Evolutionary conservation across 2,797 vertebrate species (phyloP).

Genomic region (Tokudaia tokunoshimensis): DNA sequence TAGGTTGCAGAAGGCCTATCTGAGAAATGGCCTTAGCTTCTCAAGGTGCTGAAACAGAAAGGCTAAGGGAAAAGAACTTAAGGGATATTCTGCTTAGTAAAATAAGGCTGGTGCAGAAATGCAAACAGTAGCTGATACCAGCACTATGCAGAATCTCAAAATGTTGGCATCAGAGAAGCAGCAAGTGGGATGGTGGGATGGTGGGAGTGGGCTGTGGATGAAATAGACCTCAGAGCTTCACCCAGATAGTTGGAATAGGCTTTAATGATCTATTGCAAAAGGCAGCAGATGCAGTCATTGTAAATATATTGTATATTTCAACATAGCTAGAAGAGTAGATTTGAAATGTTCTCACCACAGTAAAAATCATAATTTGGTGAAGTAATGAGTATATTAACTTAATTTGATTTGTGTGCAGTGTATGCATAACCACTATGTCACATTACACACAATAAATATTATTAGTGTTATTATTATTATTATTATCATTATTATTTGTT

Average conservation of each 20-base stretch:
- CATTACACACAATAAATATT: background rate
- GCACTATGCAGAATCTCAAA: background rate
- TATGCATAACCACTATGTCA: background rate
- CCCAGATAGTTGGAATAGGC: background rate
- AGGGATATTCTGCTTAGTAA: background rate
- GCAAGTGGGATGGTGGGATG: no score
- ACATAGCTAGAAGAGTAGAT: background rate
- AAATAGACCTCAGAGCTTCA: background rate
- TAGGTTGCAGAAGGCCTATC: background rate
- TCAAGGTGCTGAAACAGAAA: background rate
- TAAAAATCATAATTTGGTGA: background rate
- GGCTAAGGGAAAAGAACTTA: conserved; percentile 26
- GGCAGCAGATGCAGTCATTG: background rate
- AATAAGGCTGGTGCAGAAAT: background rate
- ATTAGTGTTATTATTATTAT: background rate
- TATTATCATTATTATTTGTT: background rate
- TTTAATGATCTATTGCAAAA: background rate
- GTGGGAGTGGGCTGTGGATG: background rate
- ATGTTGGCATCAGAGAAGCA: background rate
- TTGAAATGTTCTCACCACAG: conserved; percentile 25
- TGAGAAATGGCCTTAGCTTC: background rate
- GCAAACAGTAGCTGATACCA: background rate
- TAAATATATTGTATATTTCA: background rate
- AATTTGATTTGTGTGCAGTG: background rate
- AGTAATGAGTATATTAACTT: background rate